Evolutionary conservation across 2,888 invertebrate species (phyloP).

Genomic region (Caradrina clavipalpis): DNA sequence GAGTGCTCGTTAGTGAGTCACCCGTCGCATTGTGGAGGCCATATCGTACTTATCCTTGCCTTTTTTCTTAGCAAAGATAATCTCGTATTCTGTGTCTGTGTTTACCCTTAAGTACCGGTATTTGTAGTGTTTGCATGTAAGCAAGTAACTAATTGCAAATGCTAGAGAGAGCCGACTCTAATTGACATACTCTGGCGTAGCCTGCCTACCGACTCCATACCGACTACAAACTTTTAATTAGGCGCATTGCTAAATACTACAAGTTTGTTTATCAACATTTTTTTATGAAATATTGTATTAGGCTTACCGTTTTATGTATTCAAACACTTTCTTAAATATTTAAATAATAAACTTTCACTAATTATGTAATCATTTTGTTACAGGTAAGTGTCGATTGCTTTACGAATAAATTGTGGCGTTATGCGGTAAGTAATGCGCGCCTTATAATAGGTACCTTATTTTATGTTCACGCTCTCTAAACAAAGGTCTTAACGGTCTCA

Average conservation of each 20-base stretch:
- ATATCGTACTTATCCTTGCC: conserved; percentile 55
- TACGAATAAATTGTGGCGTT: conserved; percentile 44
- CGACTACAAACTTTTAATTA: conserved; percentile 49
- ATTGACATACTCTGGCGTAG: conserved; percentile 45
- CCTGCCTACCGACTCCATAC: conserved; percentile 10
- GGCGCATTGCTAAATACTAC: conserved; percentile 11
- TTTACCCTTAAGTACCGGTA: conserved; percentile 24
- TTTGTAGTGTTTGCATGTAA: conserved; percentile 39
- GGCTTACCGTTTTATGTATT: conserved; percentile 22
- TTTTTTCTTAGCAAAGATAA: conserved; percentile 51
- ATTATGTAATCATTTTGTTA: conserved; percentile 72
- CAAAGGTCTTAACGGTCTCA: conserved; percentile 61
- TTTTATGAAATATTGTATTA: conserved; percentile 27
- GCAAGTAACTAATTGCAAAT: conserved; percentile 35
- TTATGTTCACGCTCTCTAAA: conserved; percentile 68
- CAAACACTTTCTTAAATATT: conserved; percentile 50
- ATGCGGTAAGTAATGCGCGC: conserved; percentile 53
- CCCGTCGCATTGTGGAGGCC: conserved; percentile 56
- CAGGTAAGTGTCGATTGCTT: conserved; percentile 79
- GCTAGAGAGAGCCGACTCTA: conserved; percentile 40
- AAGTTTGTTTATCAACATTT: conserved; percentile 27
- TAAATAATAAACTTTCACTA: conserved; percentile 57
- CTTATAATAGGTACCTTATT: conserved; percentile 23
- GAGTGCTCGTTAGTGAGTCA: conserved; percentile 81
- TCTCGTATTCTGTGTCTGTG: conserved; percentile 46